These are phyloP conservation scores for Globodera ellingtonae DNA, from an alignment of 1,140 invertebrate species.

Conservation along the genomic window DNA sequence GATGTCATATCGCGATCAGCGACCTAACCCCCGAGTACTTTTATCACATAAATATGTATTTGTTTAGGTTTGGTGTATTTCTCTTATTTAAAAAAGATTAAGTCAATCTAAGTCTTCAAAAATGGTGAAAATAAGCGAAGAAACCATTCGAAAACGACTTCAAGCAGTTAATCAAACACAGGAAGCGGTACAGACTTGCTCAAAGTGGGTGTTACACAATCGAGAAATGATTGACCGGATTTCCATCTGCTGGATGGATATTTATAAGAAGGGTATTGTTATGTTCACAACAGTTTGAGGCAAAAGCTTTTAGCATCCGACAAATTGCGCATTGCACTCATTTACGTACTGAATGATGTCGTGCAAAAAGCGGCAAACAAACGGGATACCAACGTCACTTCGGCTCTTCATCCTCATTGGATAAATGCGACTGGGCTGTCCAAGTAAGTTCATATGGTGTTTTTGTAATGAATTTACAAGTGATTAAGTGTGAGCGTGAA, in stretches of 20 bases:
- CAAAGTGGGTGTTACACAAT: slow-evolving; percentile 56
- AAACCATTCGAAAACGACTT: slow-evolving; percentile 39
- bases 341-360: slow-evolving; percentile 61
- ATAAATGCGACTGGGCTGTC: slow-evolving; percentile 52
- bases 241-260: slow-evolving; percentile 51
- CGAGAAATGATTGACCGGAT: slow-evolving; percentile 53
- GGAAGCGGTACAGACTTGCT: slow-evolving; percentile 54
- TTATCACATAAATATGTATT: too few species aligned
- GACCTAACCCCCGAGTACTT: too few species aligned
- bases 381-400: slow-evolving; percentile 40
- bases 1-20: too few species aligned
- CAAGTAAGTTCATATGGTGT: slow-evolving; percentile 7
- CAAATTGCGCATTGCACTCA: slow-evolving; percentile 48
- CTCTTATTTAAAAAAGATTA: too few species aligned
- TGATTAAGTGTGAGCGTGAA: slow-evolving; percentile 48
- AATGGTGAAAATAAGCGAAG: slow-evolving; percentile 22
- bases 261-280: slow-evolving; percentile 36
- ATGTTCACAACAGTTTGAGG: slow-evolving; percentile 9
- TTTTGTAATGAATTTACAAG: background rate
- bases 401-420: slow-evolving; percentile 55
- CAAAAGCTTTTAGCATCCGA: slow-evolving; percentile 43
- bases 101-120: background rate
- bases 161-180: slow-evolving; percentile 40
- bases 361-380: slow-evolving; percentile 59
- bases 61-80: too few species aligned